Base-by-base conservation (phyloP, 2,888 invertebrate genomes). In the Coenonympha glycerion region DNA sequence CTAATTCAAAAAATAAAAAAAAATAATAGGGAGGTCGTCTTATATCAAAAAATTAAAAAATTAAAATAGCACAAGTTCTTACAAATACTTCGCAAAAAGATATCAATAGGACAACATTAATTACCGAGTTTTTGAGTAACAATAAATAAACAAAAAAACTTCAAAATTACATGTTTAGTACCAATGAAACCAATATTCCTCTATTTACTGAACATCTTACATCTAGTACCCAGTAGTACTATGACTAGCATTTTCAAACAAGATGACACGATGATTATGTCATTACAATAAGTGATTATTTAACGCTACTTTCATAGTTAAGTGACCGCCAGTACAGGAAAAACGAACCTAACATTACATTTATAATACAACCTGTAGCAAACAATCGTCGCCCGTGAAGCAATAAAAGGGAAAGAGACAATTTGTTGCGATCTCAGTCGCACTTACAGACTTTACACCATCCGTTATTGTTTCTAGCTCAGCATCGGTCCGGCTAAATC, bases 191-290 rank as follows among this genome's bases (percentile, higher is more conserved):
- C 52, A 52, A 55, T 46, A 56, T 56, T 53, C 53, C 54, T 48
- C 49, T 54, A 51, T 52, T 50, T 41, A 57, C 40, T 37, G 50
- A 51, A 52, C 51, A 53, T 53, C 65, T 62, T 71, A 67, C 58
- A 65, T 74, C 76, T 77, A 80, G 77, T 74, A 78, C 65, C 69
- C 74, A 79, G 74, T 65, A 76, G 63, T 62, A 78, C 76, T 77
- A 76, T 84, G 84, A 84, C 84, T 85, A 85, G 83, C 77, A 73
- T 72, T 74, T 47, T 68, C 31, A 22, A 65, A 64, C 61, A 56
- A 60, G 69, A 63, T 63, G 66, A 64, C 60, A 63, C 57, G 39
- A 52, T 56, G 49, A 41, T 47, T 30, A 30, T 9, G 37, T 52
- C 46, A 24, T 36, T 40, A 56, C 34, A 54, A 49, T 42, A 49